phyloP scores from a whole-genome alignment of 1,140 invertebrate species.

The Colletes gigas region DNA sequence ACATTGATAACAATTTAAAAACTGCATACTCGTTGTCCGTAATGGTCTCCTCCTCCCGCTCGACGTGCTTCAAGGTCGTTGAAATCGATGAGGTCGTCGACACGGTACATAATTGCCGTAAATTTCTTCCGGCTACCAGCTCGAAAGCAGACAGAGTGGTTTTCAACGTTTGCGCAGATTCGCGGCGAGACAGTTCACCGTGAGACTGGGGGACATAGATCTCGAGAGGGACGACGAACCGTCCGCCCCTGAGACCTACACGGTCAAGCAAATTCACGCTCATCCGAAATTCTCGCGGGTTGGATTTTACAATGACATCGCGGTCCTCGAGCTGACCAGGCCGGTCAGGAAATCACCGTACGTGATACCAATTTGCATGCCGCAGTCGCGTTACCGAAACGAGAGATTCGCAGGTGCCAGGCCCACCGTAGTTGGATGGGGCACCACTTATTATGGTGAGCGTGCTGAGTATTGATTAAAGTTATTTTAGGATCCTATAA shows the following conservation, averaged over 20 bases:
- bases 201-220: constrained; percentile 94
- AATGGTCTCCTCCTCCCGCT: no score
- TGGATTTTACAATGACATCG: constrained; percentile 96
- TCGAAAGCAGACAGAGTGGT: neutral
- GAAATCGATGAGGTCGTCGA: no score
- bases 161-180: constrained; percentile 83
- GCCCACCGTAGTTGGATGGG: constrained; percentile 96
- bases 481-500: no score
- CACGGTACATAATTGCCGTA: no score
- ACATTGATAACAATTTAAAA: no score
- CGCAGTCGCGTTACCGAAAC: constrained; percentile 82
- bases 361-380: constrained; percentile 93
- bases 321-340: constrained; percentile 88
- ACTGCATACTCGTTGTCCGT: no score
- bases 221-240: constrained; percentile 90
- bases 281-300: constrained; percentile 91
- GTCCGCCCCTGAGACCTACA: constrained; percentile 88
- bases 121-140: no score
- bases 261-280: constrained; percentile 88
- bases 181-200: constrained; percentile 91
- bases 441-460: constrained; percentile 90
- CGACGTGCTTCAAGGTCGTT: no score
- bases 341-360: constrained; percentile 90
- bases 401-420: constrained; percentile 86
- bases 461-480: neutral